Percentiles rank a stretch among this genome's conserved stretches.
phyloP scores from a whole-genome alignment of 2,888 invertebrate species.

The Synergus gifuensis region DNA sequence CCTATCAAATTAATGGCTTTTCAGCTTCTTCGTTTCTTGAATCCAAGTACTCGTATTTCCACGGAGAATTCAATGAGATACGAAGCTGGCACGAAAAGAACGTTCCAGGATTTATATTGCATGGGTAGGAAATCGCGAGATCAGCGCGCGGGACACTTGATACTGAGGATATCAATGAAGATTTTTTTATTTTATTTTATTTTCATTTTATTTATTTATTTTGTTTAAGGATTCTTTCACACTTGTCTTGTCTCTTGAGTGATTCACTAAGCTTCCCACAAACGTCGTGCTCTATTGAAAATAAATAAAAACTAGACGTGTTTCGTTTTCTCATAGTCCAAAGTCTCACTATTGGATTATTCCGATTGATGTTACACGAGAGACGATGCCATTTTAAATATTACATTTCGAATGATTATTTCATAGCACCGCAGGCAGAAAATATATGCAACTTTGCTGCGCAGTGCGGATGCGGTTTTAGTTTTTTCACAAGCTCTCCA shows the following conservation, averaged over 20 bases:
- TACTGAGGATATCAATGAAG: constrained; percentile 17
- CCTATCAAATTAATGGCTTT: constrained; percentile 60
- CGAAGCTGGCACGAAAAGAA: constrained; percentile 30
- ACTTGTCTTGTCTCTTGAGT: background rate
- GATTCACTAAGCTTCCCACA: background rate
- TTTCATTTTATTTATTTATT: no score
- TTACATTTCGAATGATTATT: constrained; percentile 69
- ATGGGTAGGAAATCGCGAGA: background rate
- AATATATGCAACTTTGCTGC: constrained; percentile 59
- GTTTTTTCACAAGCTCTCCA: constrained; percentile 8
- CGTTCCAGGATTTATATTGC: constrained; percentile 29
- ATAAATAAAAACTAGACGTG: constrained; percentile 38
- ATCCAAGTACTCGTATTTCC: constrained; percentile 40
- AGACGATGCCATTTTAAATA: constrained; percentile 71
- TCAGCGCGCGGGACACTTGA: background rate
- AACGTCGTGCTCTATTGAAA: constrained; percentile 21
- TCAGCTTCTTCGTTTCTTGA: constrained; percentile 33
- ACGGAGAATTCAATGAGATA: constrained; percentile 19
- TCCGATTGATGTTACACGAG: constrained; percentile 72
- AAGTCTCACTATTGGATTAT: constrained; percentile 64
- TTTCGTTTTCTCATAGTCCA: constrained; percentile 40
- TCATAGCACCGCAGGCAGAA: constrained; percentile 62
- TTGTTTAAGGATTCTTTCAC: background rate
- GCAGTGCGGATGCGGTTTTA: constrained; percentile 56
- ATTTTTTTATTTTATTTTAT: background rate